Conservation (phyloP, 2,797 vertebrate genomes). For the Scarus forsteni region DNA sequence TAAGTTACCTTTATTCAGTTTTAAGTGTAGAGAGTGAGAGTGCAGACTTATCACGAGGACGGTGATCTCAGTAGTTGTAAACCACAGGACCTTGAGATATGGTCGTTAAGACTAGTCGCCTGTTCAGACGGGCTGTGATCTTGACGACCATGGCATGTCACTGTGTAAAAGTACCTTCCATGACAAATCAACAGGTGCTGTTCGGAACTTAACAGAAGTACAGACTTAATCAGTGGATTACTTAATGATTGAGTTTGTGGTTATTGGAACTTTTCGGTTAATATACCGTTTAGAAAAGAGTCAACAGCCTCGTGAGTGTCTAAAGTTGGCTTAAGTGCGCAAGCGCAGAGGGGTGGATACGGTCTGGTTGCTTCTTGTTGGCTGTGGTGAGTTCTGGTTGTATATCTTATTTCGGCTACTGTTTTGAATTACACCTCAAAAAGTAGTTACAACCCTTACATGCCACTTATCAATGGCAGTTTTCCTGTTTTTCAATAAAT, state of each 20-base stretch:
- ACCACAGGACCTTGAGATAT: slow-evolving; percentile 47
- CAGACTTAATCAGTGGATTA: too few relatives aligned
- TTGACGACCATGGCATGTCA: slow-evolving; percentile 31
- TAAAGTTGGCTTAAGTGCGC: slow-evolving; percentile 32
- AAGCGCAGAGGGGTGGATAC: slow-evolving; percentile 15
- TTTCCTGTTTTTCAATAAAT: not conserved
- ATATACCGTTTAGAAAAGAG: not conserved
- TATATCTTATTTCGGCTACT: not conserved
- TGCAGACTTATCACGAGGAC: fast-evolving
- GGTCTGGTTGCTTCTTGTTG: slow-evolving; percentile 13
- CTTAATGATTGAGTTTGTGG: fast-evolving
- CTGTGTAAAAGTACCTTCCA: slow-evolving; percentile 6
- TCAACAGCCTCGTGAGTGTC: slow-evolving; percentile 23
- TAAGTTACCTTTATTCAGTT: not conserved
- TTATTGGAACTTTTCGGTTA: not conserved
- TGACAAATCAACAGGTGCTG: not conserved
- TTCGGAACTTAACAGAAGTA: too few relatives aligned
- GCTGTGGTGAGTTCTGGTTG: not conserved
- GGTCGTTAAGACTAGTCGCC: slow-evolving; percentile 36
- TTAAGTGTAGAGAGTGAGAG: fast-evolving
- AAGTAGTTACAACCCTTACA: not conserved
- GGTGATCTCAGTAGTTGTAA: not conserved
- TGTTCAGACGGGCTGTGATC: slow-evolving; percentile 1
- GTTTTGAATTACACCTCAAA: not conserved
- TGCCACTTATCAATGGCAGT: not conserved